A percentile compares a stretch with the other conserved stretches of the same genome.
phyloP scores from a whole-genome alignment of 2,797 vertebrate genomes.

The Melopsittacus undulatus region DNA sequence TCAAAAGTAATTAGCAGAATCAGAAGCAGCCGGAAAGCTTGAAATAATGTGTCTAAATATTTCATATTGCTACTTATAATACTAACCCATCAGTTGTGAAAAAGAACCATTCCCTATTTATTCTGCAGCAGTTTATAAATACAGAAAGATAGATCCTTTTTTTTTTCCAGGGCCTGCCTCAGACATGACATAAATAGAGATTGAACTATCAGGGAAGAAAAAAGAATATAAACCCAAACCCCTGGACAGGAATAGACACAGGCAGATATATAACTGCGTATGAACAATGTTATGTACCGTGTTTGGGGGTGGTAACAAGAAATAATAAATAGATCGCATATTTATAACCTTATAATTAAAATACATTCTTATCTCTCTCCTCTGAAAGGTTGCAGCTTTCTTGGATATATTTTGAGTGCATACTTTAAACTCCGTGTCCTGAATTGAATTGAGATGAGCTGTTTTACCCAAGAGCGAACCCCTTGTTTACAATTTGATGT shows the following conservation, averaged over 20 bases:
- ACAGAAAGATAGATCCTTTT: conserved; percentile 25
- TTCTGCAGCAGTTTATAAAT: conserved; percentile 28
- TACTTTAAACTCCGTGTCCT: conserved; percentile 25
- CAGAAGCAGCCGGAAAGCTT: conserved; percentile 37
- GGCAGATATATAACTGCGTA: background rate
- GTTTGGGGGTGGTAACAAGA: background rate
- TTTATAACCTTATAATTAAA: conserved; percentile 57
- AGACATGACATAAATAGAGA: conserved; percentile 19
- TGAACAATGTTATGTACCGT: background rate
- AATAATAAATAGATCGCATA: background rate
- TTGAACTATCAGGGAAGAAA: background rate
- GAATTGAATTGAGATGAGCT: conserved; percentile 24
- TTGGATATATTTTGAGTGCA: conserved; percentile 46
- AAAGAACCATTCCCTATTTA: conserved; percentile 40
- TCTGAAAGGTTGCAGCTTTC: conserved; percentile 47
- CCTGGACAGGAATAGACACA: background rate
- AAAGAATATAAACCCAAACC: background rate
- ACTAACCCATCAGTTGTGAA: conserved; percentile 5
- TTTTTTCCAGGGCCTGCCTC: conserved; percentile 15
- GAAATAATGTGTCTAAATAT: conserved; percentile 53
- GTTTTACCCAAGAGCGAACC: background rate
- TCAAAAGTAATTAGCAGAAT: conserved; percentile 66
- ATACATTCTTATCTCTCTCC: conserved; percentile 37
- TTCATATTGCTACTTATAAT: conserved; percentile 48
- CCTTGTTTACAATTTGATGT: conserved; percentile 19